Evolutionary conservation across 2,113 vertebrate genomes (phyloP).

Genomic region (Tringa solitaria): DNA sequence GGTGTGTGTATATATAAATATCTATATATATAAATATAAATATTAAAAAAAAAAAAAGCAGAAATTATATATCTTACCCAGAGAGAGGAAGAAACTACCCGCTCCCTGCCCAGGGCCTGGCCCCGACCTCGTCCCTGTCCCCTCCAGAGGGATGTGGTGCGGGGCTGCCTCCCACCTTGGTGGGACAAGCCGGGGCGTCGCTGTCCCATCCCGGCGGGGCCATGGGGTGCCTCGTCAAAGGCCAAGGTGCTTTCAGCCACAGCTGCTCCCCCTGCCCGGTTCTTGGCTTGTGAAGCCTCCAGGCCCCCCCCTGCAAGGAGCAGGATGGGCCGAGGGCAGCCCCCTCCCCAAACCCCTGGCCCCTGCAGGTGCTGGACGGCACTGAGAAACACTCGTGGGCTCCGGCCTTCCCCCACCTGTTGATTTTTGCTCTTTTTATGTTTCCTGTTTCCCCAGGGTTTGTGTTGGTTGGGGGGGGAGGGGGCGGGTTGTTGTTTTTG

Average conservation of each 20-base stretch:
- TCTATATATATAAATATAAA: slow-evolving; percentile 74
- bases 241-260: neutral
- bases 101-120: neutral
- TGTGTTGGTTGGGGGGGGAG: neutral
- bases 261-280: accelerated
- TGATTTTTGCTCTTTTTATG: neutral
- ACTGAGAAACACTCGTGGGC: accelerated
- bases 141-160: neutral
- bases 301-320: neutral
- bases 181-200: neutral
- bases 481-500: neutral
- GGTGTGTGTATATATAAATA: slow-evolving; percentile 80
- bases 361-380: neutral
- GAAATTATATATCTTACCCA: slow-evolving; percentile 75
- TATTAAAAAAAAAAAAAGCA: slow-evolving; percentile 69
- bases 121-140: neutral
- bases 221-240: accelerated
- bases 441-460: neutral
- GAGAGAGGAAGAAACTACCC: slow-evolving; percentile 40
- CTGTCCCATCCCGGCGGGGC: no score
- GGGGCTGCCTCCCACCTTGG: accelerated
- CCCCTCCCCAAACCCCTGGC: neutral
- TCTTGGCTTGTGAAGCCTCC: neutral
- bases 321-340: neutral
- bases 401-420: neutral